Evolutionary conservation across 2,113 vertebrate species (phyloP).

Genomic region (Oreamnos americanus): DNA sequence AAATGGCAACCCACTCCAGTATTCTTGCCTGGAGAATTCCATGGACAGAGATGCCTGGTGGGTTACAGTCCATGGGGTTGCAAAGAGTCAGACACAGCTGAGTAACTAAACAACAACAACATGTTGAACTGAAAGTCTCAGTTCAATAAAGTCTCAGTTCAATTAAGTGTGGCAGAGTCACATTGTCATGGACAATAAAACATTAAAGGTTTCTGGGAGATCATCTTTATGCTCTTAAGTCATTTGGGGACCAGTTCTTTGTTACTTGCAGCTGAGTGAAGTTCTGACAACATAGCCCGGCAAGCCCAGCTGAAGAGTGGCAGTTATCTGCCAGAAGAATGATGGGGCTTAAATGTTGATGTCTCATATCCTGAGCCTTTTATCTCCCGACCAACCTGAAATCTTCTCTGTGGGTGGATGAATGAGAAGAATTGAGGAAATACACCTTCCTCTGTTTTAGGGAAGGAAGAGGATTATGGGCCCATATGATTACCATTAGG

Average conservation of each 20-base stretch:
- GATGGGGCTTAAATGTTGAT: neutral
- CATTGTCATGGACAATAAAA: neutral
- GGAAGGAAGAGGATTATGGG: slow-evolving; percentile 49
- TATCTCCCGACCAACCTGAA: slow-evolving; percentile 37
- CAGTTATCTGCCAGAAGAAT: neutral
- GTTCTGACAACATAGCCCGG: neutral
- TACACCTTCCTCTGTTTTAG: slow-evolving; percentile 6
- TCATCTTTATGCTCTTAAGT: neutral
- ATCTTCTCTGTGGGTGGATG: slow-evolving; percentile 42
- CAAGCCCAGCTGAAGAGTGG: neutral
- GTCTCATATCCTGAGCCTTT: slow-evolving; percentile 35
- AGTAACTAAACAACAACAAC: neutral
- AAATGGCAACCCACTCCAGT: neutral
- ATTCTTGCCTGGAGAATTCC: neutral
- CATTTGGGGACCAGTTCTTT: neutral
- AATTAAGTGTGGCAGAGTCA: neutral
- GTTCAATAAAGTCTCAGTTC: neutral
- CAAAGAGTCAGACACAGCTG: neutral
- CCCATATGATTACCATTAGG: neutral
- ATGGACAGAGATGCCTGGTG: neutral
- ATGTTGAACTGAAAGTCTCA: neutral
- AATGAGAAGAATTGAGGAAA: slow-evolving; percentile 52
- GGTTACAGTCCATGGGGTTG: neutral
- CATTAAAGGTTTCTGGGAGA: neutral
- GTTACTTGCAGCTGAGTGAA: neutral